A percentile compares a stretch with the other conserved stretches of the same genome.
phyloP scores from a whole-genome alignment of 2,797 vertebrate genomes.

The Argentina silus region DNA sequence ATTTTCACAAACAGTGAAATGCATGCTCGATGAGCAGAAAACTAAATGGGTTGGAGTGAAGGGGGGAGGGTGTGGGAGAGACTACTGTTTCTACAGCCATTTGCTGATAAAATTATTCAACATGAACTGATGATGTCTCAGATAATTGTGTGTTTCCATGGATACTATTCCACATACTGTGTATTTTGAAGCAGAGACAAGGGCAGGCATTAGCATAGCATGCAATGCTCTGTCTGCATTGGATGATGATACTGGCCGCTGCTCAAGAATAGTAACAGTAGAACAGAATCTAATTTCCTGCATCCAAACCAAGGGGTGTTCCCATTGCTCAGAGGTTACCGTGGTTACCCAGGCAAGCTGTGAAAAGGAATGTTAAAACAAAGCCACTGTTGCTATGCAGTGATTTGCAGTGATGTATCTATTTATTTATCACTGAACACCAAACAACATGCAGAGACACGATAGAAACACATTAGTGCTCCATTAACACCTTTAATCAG shows the following conservation, averaged over 20 bases:
- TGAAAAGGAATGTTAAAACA: neutral
- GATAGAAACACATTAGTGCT: too few relatives aligned
- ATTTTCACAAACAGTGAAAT: slow-evolving; percentile 40
- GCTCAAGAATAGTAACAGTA: slow-evolving; percentile 9
- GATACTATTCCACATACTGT: slow-evolving; percentile 51
- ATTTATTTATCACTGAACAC: neutral
- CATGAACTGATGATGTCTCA: slow-evolving; percentile 68
- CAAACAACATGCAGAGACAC: too few relatives aligned
- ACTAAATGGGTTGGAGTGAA: slow-evolving; percentile 37
- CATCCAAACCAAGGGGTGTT: neutral
- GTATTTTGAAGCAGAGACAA: slow-evolving; percentile 43
- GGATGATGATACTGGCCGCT: slow-evolving; percentile 1
- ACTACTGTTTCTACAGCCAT: slow-evolving; percentile 10
- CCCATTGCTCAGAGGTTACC: neutral
- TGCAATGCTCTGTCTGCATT: neutral
- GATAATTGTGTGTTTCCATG: slow-evolving; percentile 74
- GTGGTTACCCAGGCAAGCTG: slow-evolving; percentile 6
- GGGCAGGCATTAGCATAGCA: slow-evolving; percentile 3
- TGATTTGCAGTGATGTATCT: neutral
- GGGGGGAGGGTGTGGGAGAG: neutral
- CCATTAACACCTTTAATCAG: too few relatives aligned
- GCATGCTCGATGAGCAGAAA: slow-evolving; percentile 28
- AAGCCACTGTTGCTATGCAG: slow-evolving; percentile 9
- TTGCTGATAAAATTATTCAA: slow-evolving; percentile 68
- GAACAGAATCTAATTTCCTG: neutral